Evolutionary conservation across 2,113 vertebrate genomes (phyloP).

Genomic region (Passer domesticus): DNA sequence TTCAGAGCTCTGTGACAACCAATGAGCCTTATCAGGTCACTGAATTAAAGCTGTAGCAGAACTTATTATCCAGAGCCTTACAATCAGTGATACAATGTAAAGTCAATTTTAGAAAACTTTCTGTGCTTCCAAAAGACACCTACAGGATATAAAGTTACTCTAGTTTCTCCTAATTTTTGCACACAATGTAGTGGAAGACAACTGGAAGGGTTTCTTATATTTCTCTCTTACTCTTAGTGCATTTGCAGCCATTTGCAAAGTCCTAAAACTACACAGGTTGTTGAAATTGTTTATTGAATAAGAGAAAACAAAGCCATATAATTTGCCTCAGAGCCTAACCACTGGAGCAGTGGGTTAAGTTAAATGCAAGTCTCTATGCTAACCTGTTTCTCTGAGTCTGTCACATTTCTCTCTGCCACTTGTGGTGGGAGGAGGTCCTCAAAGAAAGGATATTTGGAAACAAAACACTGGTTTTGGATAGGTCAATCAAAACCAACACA

Average conservation of each 20-base stretch:
- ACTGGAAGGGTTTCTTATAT: not conserved
- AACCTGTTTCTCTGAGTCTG: not conserved
- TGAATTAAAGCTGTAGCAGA: not conserved
- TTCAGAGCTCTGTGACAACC: not conserved
- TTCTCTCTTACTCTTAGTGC: fast-evolving
- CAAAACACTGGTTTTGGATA: not conserved
- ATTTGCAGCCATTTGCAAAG: not conserved
- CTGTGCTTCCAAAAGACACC: not conserved
- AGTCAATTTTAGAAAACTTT: not conserved
- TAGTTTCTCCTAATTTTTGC: not conserved
- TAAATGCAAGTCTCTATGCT: not conserved
- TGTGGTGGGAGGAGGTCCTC: not conserved
- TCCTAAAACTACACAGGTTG: not conserved
- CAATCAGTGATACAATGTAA: not conserved
- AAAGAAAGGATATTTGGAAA: not conserved
- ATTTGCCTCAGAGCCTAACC: not conserved
- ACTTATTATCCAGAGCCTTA: not conserved
- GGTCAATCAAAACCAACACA: not conserved
- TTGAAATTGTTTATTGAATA: not conserved
- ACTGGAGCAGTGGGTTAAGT: not conserved
- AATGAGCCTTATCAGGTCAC: not conserved
- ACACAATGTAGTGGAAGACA: not conserved
- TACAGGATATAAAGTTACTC: not conserved
- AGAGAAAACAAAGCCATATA: not conserved
- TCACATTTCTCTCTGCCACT: not conserved